phyloP scores from a whole-genome alignment of 2,113 vertebrate genomes.

The Aleadryas rufinucha region DNA sequence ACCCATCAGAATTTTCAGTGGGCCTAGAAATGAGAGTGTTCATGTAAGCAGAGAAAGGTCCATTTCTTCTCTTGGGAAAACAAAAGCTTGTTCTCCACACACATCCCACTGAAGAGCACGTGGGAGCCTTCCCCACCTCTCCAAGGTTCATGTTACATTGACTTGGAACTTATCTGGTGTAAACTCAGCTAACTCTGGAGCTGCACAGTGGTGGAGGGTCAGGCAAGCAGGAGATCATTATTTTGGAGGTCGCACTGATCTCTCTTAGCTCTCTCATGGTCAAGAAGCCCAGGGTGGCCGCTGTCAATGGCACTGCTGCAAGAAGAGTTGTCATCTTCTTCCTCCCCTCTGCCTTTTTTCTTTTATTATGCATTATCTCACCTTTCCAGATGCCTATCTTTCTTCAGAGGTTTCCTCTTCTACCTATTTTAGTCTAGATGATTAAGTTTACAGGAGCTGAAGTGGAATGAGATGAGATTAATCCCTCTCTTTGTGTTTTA shows the following conservation, averaged over 20 bases:
- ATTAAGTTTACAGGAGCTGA: neutral
- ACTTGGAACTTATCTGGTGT: neutral
- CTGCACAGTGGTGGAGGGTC: neutral
- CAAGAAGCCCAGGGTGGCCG: neutral
- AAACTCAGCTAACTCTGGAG: accelerated
- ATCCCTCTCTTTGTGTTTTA: neutral
- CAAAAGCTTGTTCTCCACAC: neutral
- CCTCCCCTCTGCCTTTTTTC: neutral
- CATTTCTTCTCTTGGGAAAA: neutral
- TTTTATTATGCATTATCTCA: neutral
- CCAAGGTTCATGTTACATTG: neutral
- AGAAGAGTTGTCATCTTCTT: neutral
- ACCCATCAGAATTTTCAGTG: neutral
- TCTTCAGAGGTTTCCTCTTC: neutral
- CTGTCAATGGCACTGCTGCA: neutral
- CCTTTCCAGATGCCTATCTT: neutral
- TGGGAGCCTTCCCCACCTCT: neutral
- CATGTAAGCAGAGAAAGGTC: neutral
- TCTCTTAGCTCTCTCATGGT: neutral
- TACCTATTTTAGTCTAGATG: neutral
- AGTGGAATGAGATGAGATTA: neutral
- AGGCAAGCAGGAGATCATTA: neutral
- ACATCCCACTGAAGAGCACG: neutral
- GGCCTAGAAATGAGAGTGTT: neutral
- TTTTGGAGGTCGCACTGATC: neutral